Conservation (phyloP, 2,797 vertebrate genomes). For the Thamnophis elegans region DNA sequence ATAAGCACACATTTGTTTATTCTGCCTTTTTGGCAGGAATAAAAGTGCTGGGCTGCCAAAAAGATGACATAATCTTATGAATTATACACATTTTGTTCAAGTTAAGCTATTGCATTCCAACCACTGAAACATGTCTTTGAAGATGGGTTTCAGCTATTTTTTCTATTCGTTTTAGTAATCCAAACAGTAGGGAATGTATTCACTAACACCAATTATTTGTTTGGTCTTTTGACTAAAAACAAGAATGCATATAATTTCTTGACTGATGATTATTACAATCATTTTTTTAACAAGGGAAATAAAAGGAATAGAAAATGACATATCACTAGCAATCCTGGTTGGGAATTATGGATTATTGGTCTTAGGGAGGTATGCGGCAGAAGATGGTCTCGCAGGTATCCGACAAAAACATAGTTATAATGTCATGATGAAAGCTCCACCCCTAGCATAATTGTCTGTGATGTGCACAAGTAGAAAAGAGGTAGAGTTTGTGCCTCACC, state of each 20-base stretch:
- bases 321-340: not conserved
- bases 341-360: not conserved
- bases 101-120: not conserved
- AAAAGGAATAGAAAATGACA: not conserved
- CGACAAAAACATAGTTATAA: not conserved
- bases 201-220: not conserved
- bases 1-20: not conserved
- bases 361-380: too few relatives aligned
- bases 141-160: not conserved
- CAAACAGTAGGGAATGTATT: not conserved
- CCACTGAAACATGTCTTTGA: not conserved
- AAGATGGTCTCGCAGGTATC: too few relatives aligned
- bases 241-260: not conserved
- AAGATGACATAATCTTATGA: not conserved
- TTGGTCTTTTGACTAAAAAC: not conserved
- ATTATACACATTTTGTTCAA: not conserved
- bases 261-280: not conserved
- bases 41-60: not conserved
- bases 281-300: not conserved
- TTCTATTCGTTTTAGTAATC: not conserved
- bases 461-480: not conserved
- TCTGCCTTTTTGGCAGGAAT: not conserved
- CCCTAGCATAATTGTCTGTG: not conserved
- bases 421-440: not conserved
- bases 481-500: not conserved